Evolutionary conservation across 2,113 vertebrate species (phyloP).

Genomic region (Phainopepla nitens): DNA sequence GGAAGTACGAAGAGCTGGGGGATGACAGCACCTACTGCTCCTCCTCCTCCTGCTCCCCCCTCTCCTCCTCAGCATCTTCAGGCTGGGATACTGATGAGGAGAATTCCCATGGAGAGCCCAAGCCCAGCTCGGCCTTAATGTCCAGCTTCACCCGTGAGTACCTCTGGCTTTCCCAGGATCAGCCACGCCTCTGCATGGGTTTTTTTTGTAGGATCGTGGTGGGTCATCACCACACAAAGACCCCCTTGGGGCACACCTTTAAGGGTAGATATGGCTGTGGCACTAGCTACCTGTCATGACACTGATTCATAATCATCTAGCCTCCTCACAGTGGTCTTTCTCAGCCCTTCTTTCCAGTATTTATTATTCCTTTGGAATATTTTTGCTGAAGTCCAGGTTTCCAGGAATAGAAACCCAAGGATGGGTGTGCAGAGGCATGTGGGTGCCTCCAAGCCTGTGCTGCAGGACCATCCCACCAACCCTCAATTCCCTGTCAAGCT

Average conservation of each 20-base stretch:
- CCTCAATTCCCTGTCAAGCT: not conserved
- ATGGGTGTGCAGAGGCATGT: not conserved
- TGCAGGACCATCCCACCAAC: not conserved
- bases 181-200: fast-evolving
- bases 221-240: not conserved
- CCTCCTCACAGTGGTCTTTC: not conserved
- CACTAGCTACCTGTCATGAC: not conserved
- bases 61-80: slow-evolving; percentile 79
- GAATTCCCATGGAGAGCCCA: slow-evolving; percentile 77
- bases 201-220: not conserved
- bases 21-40: slow-evolving; percentile 87
- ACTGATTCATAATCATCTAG: not conserved
- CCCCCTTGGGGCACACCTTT: not conserved
- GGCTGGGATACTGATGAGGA: slow-evolving; percentile 89
- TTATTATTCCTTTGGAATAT: not conserved
- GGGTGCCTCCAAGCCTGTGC: not conserved
- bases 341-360: not conserved
- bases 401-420: not conserved
- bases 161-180: not conserved
- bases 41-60: slow-evolving; percentile 82
- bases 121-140: slow-evolving; percentile 73
- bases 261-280: not conserved
- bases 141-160: slow-evolving; percentile 85
- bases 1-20: slow-evolving; percentile 93
- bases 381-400: not conserved